Percentiles rank a stretch among this genome's conserved stretches.
These are phyloP conservation scores for Cercocebus atys DNA, from an alignment of 2,113 vertebrate genomes.

Conservation along the genomic window DNA sequence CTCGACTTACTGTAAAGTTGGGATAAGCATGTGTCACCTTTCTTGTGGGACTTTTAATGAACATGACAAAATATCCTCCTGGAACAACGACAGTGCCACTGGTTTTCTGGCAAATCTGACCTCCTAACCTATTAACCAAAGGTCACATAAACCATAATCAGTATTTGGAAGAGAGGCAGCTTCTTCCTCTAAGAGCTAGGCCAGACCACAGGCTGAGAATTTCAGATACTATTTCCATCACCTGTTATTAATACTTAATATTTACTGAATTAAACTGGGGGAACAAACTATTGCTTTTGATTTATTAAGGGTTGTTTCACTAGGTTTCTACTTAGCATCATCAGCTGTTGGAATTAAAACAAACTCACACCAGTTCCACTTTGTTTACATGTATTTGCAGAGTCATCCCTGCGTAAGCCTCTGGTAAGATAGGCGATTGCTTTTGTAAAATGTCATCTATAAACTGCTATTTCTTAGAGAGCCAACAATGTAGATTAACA, in stretches of 20 bases:
- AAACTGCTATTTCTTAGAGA: conserved; percentile 38
- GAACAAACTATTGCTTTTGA: neutral
- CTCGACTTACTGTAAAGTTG: neutral
- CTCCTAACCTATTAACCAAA: neutral
- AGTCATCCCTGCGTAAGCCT: conserved; percentile 35
- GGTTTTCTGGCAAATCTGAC: neutral
- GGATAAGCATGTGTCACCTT: neutral
- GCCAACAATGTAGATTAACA: conserved; percentile 35
- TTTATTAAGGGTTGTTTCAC: neutral
- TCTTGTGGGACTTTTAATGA: neutral
- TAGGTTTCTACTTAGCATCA: neutral
- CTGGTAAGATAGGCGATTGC: neutral
- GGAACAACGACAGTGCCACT: neutral
- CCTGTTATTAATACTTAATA: neutral
- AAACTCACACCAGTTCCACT: neutral
- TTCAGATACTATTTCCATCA: neutral
- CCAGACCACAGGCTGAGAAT: neutral
- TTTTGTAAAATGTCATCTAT: conserved; percentile 16
- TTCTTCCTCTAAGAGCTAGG: neutral
- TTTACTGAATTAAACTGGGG: neutral
- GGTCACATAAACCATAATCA: neutral
- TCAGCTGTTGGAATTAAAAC: neutral
- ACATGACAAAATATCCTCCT: neutral
- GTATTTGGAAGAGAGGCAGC: neutral
- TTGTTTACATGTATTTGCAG: conserved; percentile 59